These are phyloP conservation scores for Whitmania pigra DNA, from an alignment of 1,140 invertebrate genomes.

Conservation along the genomic window DNA sequence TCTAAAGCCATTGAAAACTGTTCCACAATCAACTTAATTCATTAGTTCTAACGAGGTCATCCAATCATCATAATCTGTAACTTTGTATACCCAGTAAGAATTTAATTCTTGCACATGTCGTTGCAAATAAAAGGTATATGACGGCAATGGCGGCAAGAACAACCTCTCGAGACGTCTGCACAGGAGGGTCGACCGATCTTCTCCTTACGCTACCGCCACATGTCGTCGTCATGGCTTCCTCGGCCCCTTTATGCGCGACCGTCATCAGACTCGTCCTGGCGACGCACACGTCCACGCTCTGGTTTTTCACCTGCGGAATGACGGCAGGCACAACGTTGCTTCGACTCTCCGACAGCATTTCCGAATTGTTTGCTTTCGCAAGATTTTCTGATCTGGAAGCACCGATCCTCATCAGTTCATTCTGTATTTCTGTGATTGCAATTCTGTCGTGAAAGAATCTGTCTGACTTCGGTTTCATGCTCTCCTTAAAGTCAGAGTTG, in stretches of 20 bases:
- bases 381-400: neutral
- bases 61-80: too few relatives aligned
- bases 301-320: neutral
- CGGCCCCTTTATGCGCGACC: neutral
- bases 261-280: conserved; percentile 4
- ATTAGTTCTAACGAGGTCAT: too few relatives aligned
- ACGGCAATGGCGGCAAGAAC: too few relatives aligned
- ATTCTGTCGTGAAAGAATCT: neutral
- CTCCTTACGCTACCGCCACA: too few relatives aligned
- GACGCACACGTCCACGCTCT: neutral
- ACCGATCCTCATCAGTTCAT: neutral
- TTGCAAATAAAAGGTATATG: too few relatives aligned
- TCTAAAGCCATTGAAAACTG: too few relatives aligned
- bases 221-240: too few relatives aligned
- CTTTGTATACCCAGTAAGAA: too few relatives aligned
- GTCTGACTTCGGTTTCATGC: neutral
- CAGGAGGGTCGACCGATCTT: too few relatives aligned
- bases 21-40: too few relatives aligned
- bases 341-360: neutral
- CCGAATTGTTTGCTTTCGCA: neutral
- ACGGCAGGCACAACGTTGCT: neutral
- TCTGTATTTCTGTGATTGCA: neutral
- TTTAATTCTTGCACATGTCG: too few relatives aligned
- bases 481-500: neutral
- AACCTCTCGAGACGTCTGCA: too few relatives aligned